Percentiles rank a stretch among this genome's conserved stretches.
These are phyloP conservation scores for Ivindomyrus marchei DNA, from an alignment of 2,113 vertebrate species.

Conservation along the genomic window DNA sequence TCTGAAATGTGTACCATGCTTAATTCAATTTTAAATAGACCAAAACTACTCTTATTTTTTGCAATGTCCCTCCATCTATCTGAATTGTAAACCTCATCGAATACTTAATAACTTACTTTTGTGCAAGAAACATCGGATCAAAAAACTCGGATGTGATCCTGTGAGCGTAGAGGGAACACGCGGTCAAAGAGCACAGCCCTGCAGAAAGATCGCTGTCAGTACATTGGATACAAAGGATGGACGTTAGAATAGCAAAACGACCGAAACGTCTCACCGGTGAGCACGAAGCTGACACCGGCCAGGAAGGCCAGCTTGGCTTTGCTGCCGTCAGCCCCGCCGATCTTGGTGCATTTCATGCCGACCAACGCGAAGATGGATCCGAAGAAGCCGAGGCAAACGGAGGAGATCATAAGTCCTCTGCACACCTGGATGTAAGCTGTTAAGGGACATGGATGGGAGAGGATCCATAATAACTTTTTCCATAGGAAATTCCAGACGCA, in stretches of 20 bases:
- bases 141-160: slow-evolving; percentile 93
- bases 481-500: background rate
- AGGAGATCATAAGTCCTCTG: slow-evolving; percentile 86
- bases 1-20: background rate
- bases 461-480: background rate
- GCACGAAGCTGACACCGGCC: slow-evolving; percentile 76
- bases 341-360: slow-evolving; percentile 96
- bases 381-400: slow-evolving; percentile 85
- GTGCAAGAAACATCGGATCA: slow-evolving; percentile 79
- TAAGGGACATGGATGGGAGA: background rate
- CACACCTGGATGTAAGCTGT: slow-evolving; percentile 93
- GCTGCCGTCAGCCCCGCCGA: slow-evolving; percentile 79
- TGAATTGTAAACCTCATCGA: background rate
- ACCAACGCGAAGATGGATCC: slow-evolving; percentile 75
- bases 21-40: background rate
- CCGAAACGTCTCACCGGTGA: slow-evolving; percentile 67
- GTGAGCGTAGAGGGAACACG: slow-evolving; percentile 89
- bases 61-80: background rate
- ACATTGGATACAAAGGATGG: background rate
- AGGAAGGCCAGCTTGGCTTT: slow-evolving; percentile 82
- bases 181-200: slow-evolving; percentile 85
- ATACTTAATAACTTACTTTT: slow-evolving; percentile 74
- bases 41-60: background rate
- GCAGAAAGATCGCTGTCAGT: slow-evolving; percentile 18
- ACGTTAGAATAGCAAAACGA: slow-evolving; percentile 15